Evolutionary conservation across 2,888 invertebrate species (phyloP).

Genomic region (Microchrysa polita): DNA sequence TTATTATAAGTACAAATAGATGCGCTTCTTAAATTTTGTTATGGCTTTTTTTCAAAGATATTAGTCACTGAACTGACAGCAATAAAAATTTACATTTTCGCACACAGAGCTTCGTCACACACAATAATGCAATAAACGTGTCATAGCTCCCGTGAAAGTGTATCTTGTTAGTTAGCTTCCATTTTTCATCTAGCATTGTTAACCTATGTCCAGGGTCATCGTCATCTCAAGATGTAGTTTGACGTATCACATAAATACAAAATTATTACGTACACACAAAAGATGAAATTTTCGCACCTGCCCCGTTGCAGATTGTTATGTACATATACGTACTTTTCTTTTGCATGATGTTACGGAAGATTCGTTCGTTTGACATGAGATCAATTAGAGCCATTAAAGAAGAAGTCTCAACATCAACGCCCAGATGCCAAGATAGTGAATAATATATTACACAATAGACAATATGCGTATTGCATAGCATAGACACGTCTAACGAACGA

Average conservation of each 20-base stretch:
- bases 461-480: no score
- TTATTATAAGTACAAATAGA: no score
- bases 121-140: no score
- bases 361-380: constrained; percentile 14
- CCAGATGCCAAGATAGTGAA: neutral
- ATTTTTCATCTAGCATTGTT: constrained; percentile 4
- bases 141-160: neutral
- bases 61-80: no score
- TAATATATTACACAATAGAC: constrained; percentile 6
- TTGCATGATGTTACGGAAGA: constrained; percentile 37
- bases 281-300: constrained; percentile 25
- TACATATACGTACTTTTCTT: no score
- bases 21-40: no score
- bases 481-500: neutral
- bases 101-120: no score
- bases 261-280: neutral
- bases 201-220: constrained; percentile 31
- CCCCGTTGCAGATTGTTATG: neutral
- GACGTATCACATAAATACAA: neutral
- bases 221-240: constrained; percentile 10
- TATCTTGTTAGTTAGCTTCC: neutral
- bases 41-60: no score
- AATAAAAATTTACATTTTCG: no score
- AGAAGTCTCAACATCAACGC: neutral
- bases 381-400: constrained; percentile 36